These are phyloP conservation scores for Cynopterus sphinx DNA, from an alignment of 2,797 vertebrate genomes.

Conservation along the genomic window DNA sequence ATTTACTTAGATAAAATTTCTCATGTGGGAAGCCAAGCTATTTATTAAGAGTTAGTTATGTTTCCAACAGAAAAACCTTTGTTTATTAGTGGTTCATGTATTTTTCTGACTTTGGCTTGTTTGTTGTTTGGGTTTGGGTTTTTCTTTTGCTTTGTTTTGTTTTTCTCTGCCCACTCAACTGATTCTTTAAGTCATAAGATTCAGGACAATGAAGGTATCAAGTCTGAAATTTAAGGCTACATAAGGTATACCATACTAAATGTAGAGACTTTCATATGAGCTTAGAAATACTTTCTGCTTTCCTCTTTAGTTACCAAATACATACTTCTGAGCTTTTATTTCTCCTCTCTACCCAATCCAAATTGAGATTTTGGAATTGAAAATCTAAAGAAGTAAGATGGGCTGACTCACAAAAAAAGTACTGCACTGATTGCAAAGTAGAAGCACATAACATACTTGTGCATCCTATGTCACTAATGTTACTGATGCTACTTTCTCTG, in stretches of 20 bases:
- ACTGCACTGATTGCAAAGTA: background rate
- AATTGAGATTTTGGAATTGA: background rate
- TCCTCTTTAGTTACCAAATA: background rate
- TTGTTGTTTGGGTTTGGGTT: background rate
- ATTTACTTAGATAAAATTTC: constrained; percentile 1
- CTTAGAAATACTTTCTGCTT: background rate
- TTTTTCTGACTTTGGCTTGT: background rate
- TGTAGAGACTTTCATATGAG: background rate
- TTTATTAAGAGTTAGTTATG: background rate
- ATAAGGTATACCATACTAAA: background rate
- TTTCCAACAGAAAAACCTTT: background rate
- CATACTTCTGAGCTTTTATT: background rate
- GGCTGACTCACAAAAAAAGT: background rate
- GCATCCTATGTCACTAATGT: background rate
- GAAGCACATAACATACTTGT: background rate
- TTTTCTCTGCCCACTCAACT: background rate
- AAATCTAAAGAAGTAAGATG: background rate
- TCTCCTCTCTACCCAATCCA: background rate
- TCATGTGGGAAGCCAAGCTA: background rate
- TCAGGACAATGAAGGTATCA: background rate
- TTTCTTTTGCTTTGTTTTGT: background rate
- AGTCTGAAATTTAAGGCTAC: background rate
- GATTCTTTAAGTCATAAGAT: background rate
- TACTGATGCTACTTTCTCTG: background rate
- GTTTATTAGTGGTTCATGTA: background rate